A percentile compares a stretch with the other conserved stretches of the same genome.
Evolutionary conservation across 1,140 invertebrate genomes (phyloP).

Genomic region (Pissodes strobi): DNA sequence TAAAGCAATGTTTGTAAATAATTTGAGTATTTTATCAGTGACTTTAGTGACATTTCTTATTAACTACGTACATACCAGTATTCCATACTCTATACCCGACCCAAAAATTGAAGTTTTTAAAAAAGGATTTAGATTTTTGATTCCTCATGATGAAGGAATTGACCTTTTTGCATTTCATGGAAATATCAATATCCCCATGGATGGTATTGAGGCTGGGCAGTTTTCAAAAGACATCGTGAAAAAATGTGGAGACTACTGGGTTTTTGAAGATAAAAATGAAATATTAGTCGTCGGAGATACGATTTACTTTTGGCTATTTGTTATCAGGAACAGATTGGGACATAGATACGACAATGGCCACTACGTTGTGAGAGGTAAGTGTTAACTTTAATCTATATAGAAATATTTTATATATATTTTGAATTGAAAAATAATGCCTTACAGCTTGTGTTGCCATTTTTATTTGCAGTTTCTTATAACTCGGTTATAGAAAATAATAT

Average conservation of each 20-base stretch:
- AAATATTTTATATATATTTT: too few species aligned
- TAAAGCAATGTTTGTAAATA: too few species aligned
- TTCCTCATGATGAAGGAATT: constrained; percentile 49
- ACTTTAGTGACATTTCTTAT: too few species aligned
- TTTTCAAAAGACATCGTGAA: constrained; percentile 59
- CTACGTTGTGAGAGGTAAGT: constrained; percentile 42
- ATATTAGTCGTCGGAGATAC: constrained; percentile 57
- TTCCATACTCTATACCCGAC: constrained; percentile 33
- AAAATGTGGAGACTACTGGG: constrained; percentile 57
- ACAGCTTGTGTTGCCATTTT: too few species aligned
- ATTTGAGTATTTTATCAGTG: too few species aligned
- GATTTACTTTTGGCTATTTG: constrained; percentile 64
- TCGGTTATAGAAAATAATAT: too few species aligned
- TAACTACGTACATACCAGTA: not conserved
- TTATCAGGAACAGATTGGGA: constrained; percentile 57
- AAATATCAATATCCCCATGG: constrained; percentile 48
- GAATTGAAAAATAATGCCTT: too few species aligned
- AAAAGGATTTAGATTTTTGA: constrained; percentile 48
- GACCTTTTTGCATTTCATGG: constrained; percentile 54
- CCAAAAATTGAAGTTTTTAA: constrained; percentile 42
- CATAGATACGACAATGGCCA: constrained; percentile 46
- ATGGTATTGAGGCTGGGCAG: constrained; percentile 57
- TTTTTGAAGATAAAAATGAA: constrained; percentile 56
- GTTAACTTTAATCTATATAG: not conserved
- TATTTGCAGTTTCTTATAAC: too few species aligned